These are phyloP conservation scores for Euphydryas editha DNA, from an alignment of 2,888 invertebrate species.

Conservation along the genomic window DNA sequence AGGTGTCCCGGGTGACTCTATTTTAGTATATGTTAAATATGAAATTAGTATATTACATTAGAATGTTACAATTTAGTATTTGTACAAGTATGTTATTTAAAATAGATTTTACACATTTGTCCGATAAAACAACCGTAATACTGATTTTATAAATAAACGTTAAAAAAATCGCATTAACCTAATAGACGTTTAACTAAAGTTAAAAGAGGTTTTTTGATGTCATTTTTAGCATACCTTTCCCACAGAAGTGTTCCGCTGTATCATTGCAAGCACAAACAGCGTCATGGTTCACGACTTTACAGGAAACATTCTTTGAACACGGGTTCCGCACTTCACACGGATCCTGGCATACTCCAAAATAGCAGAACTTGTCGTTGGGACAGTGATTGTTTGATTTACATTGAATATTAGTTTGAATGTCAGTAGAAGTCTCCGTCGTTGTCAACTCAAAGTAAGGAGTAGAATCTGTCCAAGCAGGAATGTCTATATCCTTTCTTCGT, in stretches of 20 bases:
- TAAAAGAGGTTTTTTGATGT: not conserved
- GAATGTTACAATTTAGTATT: conserved; percentile 44
- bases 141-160: conserved; percentile 2
- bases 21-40: conserved; percentile 72
- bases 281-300: conserved; percentile 85
- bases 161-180: conserved; percentile 9
- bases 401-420: conserved; percentile 59
- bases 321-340: conserved; percentile 81
- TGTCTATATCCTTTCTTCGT: conserved; percentile 73
- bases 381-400: conserved; percentile 87
- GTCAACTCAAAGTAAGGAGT: conserved; percentile 68
- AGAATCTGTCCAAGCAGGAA: conserved; percentile 76
- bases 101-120: conserved; percentile 63
- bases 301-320: conserved; percentile 85
- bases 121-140: conserved; percentile 70
- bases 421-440: conserved; percentile 63
- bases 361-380: conserved; percentile 85
- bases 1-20: conserved; percentile 88
- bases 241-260: conserved; percentile 84
- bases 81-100: conserved; percentile 40
- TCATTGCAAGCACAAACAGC: conserved; percentile 86
- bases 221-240: conserved; percentile 83
- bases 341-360: conserved; percentile 85
- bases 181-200: conserved; percentile 18
- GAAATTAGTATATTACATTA: conserved; percentile 66